phyloP scores from a whole-genome alignment of 2,113 vertebrate species.

The Nannobrachium achirus region DNA sequence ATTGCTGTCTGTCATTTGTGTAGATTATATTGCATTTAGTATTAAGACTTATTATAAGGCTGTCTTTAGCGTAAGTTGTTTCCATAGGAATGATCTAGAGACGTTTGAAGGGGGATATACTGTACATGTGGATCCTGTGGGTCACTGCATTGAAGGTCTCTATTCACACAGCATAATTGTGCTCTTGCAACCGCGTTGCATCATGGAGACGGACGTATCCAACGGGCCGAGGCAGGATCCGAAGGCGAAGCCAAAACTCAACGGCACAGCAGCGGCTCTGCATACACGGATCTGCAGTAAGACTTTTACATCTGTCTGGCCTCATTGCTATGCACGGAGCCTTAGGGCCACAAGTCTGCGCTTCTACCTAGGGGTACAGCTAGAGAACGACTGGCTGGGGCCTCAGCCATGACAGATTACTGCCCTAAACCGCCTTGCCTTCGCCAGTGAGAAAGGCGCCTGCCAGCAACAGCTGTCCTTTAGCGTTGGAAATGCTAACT shows the following conservation, averaged over 20 bases:
- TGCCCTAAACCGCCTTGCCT: conserved; percentile 51
- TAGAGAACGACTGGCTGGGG: conserved; percentile 49
- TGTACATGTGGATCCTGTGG: conserved; percentile 17
- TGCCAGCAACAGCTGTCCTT: conserved; percentile 81
- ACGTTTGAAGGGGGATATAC: background rate
- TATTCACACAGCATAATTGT: conserved; percentile 49
- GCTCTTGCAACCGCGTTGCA: conserved; percentile 45
- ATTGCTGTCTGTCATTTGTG: too few species aligned
- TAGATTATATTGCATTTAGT: too few species aligned
- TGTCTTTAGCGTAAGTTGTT: background rate
- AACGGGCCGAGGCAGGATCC: conserved; percentile 46
- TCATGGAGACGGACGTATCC: conserved; percentile 46
- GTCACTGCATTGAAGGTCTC: conserved; percentile 17
- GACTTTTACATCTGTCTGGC: conserved; percentile 78
- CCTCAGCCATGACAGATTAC: conserved; percentile 71
- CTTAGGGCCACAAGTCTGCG: conserved; percentile 57
- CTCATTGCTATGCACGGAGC: conserved; percentile 77
- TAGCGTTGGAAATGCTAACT: conserved; percentile 71
- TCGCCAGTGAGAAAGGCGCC: conserved; percentile 63
- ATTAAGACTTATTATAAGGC: too few species aligned
- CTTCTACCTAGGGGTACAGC: conserved; percentile 56
- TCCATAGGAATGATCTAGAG: background rate
- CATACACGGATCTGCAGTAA: conserved; percentile 62
- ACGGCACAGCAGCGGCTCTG: conserved; percentile 44
- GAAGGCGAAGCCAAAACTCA: conserved; percentile 28